A percentile compares a stretch with the other conserved stretches of the same genome.
Conservation (phyloP, 1,140 invertebrate genomes). For the Atta colombica region DNA sequence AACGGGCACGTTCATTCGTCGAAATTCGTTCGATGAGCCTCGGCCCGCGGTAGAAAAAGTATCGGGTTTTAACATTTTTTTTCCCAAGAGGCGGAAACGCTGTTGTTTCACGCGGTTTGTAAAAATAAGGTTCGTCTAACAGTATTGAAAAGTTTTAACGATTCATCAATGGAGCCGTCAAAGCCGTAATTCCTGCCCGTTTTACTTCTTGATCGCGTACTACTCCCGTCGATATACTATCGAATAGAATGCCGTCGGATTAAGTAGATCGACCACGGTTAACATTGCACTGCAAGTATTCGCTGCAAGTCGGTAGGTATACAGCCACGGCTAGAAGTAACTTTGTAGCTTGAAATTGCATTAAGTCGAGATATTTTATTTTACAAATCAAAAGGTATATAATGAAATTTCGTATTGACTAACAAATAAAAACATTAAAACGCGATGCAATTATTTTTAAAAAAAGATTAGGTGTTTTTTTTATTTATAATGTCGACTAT, state of each 20-base stretch:
- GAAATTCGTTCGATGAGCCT: slow-evolving; percentile 50
- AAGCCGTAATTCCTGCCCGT: slow-evolving; percentile 27
- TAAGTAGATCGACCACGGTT: slow-evolving; percentile 43
- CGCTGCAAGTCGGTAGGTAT: slow-evolving; percentile 27
- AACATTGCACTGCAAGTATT: slow-evolving; percentile 34
- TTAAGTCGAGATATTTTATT: neutral
- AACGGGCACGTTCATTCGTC: slow-evolving; percentile 39
- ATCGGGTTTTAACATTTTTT: slow-evolving; percentile 33
- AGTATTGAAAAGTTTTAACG: slow-evolving; percentile 54
- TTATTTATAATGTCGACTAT: neutral
- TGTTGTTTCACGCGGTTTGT: slow-evolving; percentile 36
- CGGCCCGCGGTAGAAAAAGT: slow-evolving; percentile 14
- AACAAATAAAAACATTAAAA: neutral
- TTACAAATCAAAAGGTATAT: neutral
- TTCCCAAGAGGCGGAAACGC: neutral
- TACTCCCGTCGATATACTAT: slow-evolving; percentile 24
- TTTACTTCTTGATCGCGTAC: slow-evolving; percentile 32
- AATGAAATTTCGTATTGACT: neutral
- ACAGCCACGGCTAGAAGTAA: slow-evolving; percentile 7
- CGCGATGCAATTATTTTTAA: neutral
- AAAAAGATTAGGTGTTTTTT: neutral
- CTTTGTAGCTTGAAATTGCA: neutral
- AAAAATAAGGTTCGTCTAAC: slow-evolving; percentile 45
- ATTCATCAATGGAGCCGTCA: slow-evolving; percentile 41
- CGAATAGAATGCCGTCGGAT: slow-evolving; percentile 34